Evolutionary conservation across 2,797 vertebrate genomes (phyloP).

Genomic region (Meda fulgida): DNA sequence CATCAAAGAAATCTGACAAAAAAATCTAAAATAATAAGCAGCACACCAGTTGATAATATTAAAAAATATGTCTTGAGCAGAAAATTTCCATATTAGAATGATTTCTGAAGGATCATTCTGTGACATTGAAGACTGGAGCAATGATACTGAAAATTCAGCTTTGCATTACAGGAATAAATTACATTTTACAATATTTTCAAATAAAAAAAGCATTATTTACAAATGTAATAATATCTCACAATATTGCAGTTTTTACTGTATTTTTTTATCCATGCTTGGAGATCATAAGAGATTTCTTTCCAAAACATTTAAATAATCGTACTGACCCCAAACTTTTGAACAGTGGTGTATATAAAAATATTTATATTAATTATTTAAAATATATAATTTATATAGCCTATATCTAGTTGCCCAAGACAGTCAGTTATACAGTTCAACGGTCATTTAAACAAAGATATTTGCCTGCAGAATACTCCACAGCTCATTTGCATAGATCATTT

Average conservation of each 20-base stretch:
- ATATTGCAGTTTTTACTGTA: neutral
- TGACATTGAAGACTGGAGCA: neutral
- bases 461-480: neutral
- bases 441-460: neutral
- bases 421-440: neutral
- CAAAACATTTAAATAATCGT: too few species aligned
- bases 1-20: too few species aligned
- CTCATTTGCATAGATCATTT: neutral
- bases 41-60: neutral
- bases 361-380: neutral
- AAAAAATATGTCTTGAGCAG: neutral
- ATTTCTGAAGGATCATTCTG: neutral
- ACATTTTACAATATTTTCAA: neutral
- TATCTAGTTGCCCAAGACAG: neutral
- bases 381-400: too few species aligned
- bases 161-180: neutral
- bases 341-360: neutral
- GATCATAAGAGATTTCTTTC: neutral
- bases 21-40: neutral
- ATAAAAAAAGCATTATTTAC: neutral
- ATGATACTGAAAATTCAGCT: neutral
- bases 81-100: neutral
- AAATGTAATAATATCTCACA: neutral
- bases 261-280: too few species aligned
- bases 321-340: neutral